phyloP scores from a whole-genome alignment of 2,888 invertebrate species.

The Pteria penguin region DNA sequence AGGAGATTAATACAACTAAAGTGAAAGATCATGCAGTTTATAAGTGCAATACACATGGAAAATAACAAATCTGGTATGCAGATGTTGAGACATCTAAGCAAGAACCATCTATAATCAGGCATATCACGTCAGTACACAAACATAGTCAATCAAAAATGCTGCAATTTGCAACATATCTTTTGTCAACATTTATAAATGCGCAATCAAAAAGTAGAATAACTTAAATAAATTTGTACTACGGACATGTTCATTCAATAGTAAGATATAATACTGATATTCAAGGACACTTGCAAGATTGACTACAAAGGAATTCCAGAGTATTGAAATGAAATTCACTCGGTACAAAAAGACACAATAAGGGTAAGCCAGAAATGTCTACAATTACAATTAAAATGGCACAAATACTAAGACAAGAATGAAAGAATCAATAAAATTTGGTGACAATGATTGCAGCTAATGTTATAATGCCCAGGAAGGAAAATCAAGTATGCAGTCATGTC shows the following conservation, averaged over 20 bases:
- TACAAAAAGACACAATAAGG: constrained; percentile 6
- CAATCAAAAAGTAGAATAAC: constrained; percentile 36
- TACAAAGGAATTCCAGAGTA: constrained; percentile 28
- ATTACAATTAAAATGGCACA: constrained; percentile 2
- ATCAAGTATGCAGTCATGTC: not conserved
- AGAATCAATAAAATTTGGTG: not conserved
- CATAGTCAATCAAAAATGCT: constrained; percentile 41
- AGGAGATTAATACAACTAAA: not conserved
- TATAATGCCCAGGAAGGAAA: not conserved
- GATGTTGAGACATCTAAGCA: constrained; percentile 44
- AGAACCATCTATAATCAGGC: constrained; percentile 44
- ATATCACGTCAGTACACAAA: constrained; percentile 39
- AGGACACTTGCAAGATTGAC: constrained; percentile 6
- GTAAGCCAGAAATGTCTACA: constrained; percentile 16
- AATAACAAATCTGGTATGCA: constrained; percentile 37
- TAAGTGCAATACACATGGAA: constrained; percentile 28
- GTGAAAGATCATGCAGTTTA: constrained; percentile 28
- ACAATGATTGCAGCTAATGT: not conserved
- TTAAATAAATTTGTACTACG: constrained; percentile 40
- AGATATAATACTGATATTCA: constrained; percentile 6
- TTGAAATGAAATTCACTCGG: not conserved
- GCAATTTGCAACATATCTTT: constrained; percentile 47
- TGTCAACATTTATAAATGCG: constrained; percentile 40
- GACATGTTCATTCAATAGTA: constrained; percentile 37
- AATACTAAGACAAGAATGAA: not conserved